A percentile compares a stretch with the other conserved stretches of the same genome.
These are phyloP conservation scores for Crotalus viridis DNA, from an alignment of 2,113 vertebrate genomes.

Conservation along the genomic window DNA sequence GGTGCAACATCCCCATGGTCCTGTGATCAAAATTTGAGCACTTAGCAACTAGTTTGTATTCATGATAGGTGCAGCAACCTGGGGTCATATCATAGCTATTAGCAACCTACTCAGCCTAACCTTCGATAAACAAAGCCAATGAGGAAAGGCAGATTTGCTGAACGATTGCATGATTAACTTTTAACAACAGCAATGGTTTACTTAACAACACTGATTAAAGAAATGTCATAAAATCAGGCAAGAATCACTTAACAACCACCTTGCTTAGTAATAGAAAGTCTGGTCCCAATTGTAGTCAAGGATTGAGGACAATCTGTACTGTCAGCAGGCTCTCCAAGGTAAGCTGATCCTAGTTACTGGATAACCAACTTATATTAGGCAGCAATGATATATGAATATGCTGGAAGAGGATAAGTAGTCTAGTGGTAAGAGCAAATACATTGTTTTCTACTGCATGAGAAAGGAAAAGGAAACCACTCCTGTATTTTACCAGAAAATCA, in stretches of 20 bases:
- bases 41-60: neutral
- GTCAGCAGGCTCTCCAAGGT: neutral
- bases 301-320: too few relatives aligned
- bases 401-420: neutral
- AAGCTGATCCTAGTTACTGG: neutral
- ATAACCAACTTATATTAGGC: neutral
- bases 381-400: neutral
- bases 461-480: neutral
- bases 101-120: neutral
- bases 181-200: neutral
- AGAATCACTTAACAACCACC: neutral
- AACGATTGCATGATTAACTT: neutral
- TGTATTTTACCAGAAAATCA: neutral
- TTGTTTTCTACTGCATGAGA: neutral
- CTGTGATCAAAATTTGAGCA: neutral
- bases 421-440: neutral
- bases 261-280: neutral
- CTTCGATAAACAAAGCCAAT: neutral
- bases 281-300: too few relatives aligned
- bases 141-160: neutral
- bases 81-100: neutral
- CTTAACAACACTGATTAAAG: neutral
- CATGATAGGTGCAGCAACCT: neutral
- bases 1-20: neutral
- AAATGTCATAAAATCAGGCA: neutral